Base-by-base conservation (phyloP, 2,113 vertebrate species). In the Petroica traversi region DNA sequence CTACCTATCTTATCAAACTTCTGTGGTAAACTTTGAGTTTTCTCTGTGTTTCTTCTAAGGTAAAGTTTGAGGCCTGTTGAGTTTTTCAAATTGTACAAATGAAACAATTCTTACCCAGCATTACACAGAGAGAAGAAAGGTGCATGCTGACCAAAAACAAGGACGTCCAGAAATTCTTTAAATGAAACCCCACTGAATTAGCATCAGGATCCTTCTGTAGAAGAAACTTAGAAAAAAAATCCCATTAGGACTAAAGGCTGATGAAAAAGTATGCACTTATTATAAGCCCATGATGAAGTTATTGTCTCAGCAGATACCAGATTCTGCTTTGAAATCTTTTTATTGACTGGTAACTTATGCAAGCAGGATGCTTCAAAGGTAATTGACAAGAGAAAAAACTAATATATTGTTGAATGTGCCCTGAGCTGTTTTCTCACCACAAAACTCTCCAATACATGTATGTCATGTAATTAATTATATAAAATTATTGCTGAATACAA, bases 261-360 rank as follows among this genome's bases (percentile, higher is more conserved):
- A 85, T 66, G 38, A 86, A 88, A 97, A 97, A 92, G 68, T 40
- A 79, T 66, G 41, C 40, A 61, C 38, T 94, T 94, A 84, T 43
- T 82, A 38, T 54, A 95, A 91, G 59, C 28, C 77, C 4, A 17
- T n/a, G 34, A 95, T 81, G 75, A 94, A 97, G 89, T 97, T 97
- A 94, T 61, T 94, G 86, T 80, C 69, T 96, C 63, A 73, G 69
- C 48, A 92, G 78, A 92, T 55, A 87, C 55, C 7, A 54, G 67
- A 72, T 73, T 95, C 88, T 95, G 83, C 85, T 97, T 96, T 97
- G 93, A 97, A 97, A 97, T 97, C 90, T 61, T 12, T 96, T 97
- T 96, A 96, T 95, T 97, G 92, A 96, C 96, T 95, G 84, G 69
- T 96, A 97, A 91, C 55, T 97, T 96, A 91, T 91, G 88, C 82